phyloP scores from a whole-genome alignment of 2,113 vertebrate genomes.

The Fulmarus glacialis region DNA sequence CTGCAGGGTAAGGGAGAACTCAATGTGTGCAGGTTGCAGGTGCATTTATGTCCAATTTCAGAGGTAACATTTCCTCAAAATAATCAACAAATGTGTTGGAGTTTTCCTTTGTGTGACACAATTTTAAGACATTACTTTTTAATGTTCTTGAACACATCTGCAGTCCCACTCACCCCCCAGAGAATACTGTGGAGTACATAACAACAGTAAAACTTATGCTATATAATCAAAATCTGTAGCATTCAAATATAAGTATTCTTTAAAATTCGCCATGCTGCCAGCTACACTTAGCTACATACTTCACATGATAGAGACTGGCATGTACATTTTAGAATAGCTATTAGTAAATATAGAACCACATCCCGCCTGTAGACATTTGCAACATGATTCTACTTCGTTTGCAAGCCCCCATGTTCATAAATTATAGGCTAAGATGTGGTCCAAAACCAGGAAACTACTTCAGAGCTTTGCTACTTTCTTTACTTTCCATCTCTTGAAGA shows the following conservation, averaged over 20 bases:
- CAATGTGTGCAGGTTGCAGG: not conserved
- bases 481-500: not conserved
- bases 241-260: not conserved
- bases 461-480: not conserved
- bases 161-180: not conserved
- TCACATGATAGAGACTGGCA: not conserved
- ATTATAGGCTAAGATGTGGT: not conserved
- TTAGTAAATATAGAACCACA: not conserved
- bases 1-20: not conserved
- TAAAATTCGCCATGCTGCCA: not conserved
- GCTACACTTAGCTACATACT: not conserved
- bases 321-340: not conserved
- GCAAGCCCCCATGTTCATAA: not conserved
- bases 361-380: not conserved
- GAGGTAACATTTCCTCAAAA: not conserved
- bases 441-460: not conserved
- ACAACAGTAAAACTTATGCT: not conserved
- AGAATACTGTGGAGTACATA: not conserved
- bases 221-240: not conserved
- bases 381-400: not conserved
- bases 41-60: not conserved
- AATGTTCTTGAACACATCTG: not conserved
- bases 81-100: not conserved
- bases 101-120: not conserved
- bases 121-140: not conserved